Conservation (phyloP, 2,797 vertebrate genomes). For the Saguinus oedipus region DNA sequence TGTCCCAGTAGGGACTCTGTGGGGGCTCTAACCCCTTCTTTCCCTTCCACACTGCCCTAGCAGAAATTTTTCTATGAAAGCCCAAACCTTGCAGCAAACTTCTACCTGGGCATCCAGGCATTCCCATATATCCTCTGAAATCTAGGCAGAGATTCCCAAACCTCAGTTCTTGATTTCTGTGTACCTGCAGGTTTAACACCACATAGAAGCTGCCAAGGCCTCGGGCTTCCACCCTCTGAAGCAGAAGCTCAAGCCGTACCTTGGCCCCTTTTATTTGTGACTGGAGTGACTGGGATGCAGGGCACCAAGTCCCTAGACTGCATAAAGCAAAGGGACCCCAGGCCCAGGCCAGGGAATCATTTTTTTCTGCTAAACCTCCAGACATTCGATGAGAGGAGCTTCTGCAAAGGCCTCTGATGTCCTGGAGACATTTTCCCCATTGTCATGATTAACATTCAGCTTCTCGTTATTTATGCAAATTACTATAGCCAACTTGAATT, state of each 20-base stretch:
- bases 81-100: background rate
- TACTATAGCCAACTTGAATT: background rate
- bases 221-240: background rate
- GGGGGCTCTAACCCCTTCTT: background rate
- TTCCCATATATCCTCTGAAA: background rate
- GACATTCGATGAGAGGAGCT: background rate
- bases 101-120: background rate
- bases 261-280: background rate
- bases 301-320: background rate
- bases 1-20: background rate
- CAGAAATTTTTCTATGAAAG: background rate
- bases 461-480: background rate
- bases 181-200: background rate
- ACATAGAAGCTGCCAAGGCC: background rate
- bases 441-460: background rate
- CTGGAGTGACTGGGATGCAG: background rate
- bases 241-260: background rate
- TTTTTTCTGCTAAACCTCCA: background rate
- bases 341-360: background rate
- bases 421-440: background rate
- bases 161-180: background rate
- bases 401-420: background rate
- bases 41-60: background rate
- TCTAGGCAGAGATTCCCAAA: background rate
- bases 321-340: background rate